Conservation (phyloP, 2,888 invertebrate species). For the Xestobium rufovillosum region DNA sequence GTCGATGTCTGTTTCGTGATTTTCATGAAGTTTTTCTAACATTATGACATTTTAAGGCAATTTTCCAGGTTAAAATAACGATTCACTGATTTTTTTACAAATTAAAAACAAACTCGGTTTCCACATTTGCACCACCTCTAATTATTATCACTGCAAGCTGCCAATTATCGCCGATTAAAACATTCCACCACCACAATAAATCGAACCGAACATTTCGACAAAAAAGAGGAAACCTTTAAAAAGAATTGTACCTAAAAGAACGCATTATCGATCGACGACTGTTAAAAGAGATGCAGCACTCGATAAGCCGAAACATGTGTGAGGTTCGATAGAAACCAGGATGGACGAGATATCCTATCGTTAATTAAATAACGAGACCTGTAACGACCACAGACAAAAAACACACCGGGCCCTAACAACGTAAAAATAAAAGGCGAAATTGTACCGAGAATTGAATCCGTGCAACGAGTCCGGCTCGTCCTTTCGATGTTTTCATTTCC, state of each 20-base stretch:
- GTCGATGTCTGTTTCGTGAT: too few relatives aligned
- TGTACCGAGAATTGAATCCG: constrained; percentile 35
- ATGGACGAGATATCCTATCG: constrained; percentile 37
- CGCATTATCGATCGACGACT: constrained; percentile 33
- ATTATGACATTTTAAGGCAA: too few relatives aligned
- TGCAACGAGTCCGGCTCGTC: too few relatives aligned
- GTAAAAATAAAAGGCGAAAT: constrained; percentile 37
- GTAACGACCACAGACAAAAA: constrained; percentile 35
- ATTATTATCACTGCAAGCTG: too few relatives aligned
- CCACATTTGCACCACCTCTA: too few relatives aligned
- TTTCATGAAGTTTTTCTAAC: too few relatives aligned
- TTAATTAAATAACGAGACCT: constrained; percentile 44
- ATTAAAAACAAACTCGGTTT: too few relatives aligned
- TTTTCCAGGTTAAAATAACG: too few relatives aligned
- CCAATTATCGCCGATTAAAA: constrained; percentile 29
- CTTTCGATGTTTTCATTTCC: constrained; percentile 35
- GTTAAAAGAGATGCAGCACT: constrained; percentile 40
- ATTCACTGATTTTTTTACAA: too few relatives aligned
- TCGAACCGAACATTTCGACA: constrained; percentile 33
- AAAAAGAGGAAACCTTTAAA: constrained; percentile 28
- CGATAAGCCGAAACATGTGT: constrained; percentile 42
- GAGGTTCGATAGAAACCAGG: constrained; percentile 42
- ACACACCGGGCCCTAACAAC: constrained; percentile 38
- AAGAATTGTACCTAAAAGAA: too few relatives aligned
- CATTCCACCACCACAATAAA: constrained; percentile 33